phyloP scores from a whole-genome alignment of 2,113 vertebrate species.

The Ascaphus truei region DNA sequence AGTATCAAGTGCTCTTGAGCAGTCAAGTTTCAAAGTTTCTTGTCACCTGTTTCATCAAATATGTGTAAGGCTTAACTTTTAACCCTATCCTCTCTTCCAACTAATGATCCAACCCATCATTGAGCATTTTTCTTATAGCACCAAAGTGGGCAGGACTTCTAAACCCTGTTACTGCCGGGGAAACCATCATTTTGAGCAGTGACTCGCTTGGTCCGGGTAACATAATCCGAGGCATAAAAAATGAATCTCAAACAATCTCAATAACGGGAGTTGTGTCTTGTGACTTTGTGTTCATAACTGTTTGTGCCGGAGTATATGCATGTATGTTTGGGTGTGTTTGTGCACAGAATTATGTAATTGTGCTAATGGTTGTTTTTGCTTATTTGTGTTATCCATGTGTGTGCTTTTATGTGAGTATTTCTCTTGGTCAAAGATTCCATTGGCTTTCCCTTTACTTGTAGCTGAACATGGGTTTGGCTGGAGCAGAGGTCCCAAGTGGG shows the following conservation, averaged over 20 bases:
- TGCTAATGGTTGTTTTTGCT: neutral
- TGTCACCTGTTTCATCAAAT: neutral
- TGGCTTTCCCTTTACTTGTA: slow-evolving; percentile 7
- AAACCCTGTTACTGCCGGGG: neutral
- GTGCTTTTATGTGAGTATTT: slow-evolving; percentile 9
- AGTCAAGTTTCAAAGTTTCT: too few species aligned
- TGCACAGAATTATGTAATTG: neutral
- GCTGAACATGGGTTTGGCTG: slow-evolving; percentile 19
- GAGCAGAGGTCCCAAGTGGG: slow-evolving; percentile 24
- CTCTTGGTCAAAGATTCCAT: slow-evolving; percentile 6
- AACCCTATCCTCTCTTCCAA: neutral
- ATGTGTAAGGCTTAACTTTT: neutral
- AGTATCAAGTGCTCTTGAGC: too few species aligned
- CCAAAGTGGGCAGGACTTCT: neutral
- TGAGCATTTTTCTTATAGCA: neutral
- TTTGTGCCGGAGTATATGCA: neutral
- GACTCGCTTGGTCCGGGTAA: slow-evolving; percentile 8
- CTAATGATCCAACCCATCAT: neutral
- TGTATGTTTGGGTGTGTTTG: neutral
- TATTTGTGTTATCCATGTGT: neutral
- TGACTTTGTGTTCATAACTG: neutral
- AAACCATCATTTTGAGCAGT: neutral
- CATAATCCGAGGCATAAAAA: neutral
- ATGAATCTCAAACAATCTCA: neutral
- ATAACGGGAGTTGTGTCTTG: neutral